These are phyloP conservation scores for Drosophila persimilis DNA, from an alignment of 1,140 invertebrate species.

Conservation along the genomic window DNA sequence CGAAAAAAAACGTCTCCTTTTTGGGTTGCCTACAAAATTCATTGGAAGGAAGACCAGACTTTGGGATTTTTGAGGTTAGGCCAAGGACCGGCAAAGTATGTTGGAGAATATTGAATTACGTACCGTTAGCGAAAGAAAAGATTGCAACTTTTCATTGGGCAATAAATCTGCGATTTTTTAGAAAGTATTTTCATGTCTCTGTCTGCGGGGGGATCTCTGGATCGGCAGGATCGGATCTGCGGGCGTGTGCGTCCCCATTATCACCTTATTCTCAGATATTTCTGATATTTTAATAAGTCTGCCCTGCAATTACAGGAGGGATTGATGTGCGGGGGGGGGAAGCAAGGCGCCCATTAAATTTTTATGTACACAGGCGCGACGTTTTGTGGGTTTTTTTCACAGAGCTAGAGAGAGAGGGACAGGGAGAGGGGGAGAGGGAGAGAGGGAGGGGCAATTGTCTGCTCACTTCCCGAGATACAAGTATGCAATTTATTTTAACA, in stretches of 20 bases:
- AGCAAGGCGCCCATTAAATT: conserved; percentile 59
- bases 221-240: too few species aligned
- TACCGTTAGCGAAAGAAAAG: conserved; percentile 58
- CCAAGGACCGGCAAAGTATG: conserved; percentile 1
- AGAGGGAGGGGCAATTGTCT: conserved; percentile 13
- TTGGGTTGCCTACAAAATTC: conserved; percentile 63
- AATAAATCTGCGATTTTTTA: conserved; percentile 69
- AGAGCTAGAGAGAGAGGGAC: neutral
- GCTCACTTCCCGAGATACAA: conserved; percentile 27
- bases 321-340: neutral
- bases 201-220: neutral
- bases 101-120: conserved; percentile 64
- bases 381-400: conserved; percentile 75
- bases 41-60: conserved; percentile 60
- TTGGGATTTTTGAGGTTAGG: conserved; percentile 64
- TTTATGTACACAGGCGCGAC: conserved; percentile 77
- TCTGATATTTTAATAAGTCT: conserved; percentile 74
- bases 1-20: conserved; percentile 9
- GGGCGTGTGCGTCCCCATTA: too few species aligned
- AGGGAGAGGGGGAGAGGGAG: conserved; percentile 6
- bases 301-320: conserved; percentile 51
- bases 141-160: conserved; percentile 37
- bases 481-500: conserved; percentile 81
- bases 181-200: conserved; percentile 58
- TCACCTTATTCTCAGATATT: conserved; percentile 5